A percentile compares a stretch with the other conserved stretches of the same genome.
These are phyloP conservation scores for Tragelaphus strepsiceros DNA, from an alignment of 2,113 vertebrate genomes.

Conservation along the genomic window DNA sequence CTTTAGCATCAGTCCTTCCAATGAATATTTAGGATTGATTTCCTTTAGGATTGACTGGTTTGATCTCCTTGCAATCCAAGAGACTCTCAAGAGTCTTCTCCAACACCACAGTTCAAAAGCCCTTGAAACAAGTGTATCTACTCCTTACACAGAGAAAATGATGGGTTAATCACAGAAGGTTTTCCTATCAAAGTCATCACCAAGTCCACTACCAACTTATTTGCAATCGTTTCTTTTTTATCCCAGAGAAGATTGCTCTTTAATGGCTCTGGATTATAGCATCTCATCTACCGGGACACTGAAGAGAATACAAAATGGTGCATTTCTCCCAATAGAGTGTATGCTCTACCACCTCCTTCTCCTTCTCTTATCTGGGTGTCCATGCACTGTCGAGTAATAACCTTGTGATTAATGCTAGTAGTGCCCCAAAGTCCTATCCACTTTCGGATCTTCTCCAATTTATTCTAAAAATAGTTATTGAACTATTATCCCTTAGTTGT, in stretches of 20 bases:
- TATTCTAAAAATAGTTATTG: background rate
- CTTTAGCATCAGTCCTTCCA: background rate
- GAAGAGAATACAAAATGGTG: background rate
- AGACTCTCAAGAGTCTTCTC: background rate
- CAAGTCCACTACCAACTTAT: background rate
- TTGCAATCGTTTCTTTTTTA: background rate
- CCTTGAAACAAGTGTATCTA: background rate
- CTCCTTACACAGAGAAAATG: background rate
- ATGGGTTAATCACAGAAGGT: background rate
- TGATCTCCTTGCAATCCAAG: background rate
- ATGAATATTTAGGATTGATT: background rate
- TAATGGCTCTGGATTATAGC: background rate
- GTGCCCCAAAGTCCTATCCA: background rate
- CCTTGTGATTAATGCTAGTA: background rate
- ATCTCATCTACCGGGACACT: no score
- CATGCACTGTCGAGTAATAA: accelerated
- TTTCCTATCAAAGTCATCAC: background rate
- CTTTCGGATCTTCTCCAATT: background rate
- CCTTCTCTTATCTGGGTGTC: background rate
- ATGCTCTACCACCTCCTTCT: background rate
- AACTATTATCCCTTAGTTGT: background rate
- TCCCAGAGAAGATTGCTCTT: background rate
- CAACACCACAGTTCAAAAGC: background rate
- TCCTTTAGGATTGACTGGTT: background rate
- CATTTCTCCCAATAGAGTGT: background rate